These are phyloP conservation scores for Speoplatyrhinus poulsoni DNA, from an alignment of 2,113 vertebrate species.

Conservation along the genomic window DNA sequence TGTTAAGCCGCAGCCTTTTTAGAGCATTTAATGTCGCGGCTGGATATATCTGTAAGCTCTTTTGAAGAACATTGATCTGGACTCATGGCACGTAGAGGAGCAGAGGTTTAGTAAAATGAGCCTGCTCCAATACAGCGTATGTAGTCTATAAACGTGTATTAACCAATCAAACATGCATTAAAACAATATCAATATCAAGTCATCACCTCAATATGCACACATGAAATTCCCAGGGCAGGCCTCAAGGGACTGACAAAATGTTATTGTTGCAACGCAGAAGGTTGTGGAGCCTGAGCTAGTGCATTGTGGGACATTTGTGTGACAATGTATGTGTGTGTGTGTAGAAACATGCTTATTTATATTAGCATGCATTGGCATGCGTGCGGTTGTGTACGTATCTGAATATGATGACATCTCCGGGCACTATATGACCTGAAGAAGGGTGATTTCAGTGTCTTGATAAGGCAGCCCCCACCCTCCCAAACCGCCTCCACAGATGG, in stretches of 20 bases:
- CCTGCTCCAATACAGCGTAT: neutral
- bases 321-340: neutral
- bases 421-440: constrained; percentile 44
- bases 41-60: constrained; percentile 53
- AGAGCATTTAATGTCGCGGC: constrained; percentile 49
- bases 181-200: too few species aligned
- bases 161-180: too few species aligned
- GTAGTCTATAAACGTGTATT: too few species aligned
- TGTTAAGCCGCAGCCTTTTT: constrained; percentile 46
- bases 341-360: neutral
- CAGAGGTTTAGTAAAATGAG: constrained; percentile 8
- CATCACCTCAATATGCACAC: too few species aligned
- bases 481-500: constrained; percentile 37
- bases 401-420: constrained; percentile 21
- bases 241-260: too few species aligned
- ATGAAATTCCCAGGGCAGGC: too few species aligned
- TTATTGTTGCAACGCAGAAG: too few species aligned
- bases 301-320: constrained; percentile 30
- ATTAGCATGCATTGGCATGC: neutral
- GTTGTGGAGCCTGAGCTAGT: neutral
- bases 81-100: constrained; percentile 38
- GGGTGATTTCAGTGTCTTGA: constrained; percentile 44
- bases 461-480: constrained; percentile 34
- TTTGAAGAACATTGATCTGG: constrained; percentile 51
- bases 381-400: constrained; percentile 7